Evolutionary conservation across 2,113 vertebrate species (phyloP).

Genomic region (Gnathonemus longibarbis): DNA sequence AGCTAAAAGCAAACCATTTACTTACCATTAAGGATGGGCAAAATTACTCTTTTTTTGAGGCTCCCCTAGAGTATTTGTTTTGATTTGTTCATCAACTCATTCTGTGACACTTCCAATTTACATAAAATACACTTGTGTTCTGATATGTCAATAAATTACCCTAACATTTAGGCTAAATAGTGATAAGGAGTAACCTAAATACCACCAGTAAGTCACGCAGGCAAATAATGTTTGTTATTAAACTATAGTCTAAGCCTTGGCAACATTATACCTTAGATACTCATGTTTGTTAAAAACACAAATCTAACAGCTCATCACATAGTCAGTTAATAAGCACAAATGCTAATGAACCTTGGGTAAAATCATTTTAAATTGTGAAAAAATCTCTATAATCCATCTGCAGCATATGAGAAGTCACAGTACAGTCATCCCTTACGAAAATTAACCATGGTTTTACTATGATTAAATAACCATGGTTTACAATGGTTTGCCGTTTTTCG

Average conservation of each 20-base stretch:
- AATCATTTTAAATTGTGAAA: background rate
- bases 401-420: no score
- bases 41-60: background rate
- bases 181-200: background rate
- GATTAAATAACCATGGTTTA: no score
- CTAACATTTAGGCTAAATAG: background rate
- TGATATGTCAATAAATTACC: background rate
- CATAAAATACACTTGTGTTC: background rate
- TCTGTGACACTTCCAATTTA: background rate
- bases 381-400: no score
- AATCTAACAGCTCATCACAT: background rate
- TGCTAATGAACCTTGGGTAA: background rate
- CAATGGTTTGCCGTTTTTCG: no score
- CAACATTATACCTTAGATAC: background rate
- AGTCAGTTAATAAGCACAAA: background rate
- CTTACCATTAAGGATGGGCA: background rate
- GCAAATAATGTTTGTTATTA: no score
- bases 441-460: no score
- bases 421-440: no score
- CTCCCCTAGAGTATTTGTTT: background rate
- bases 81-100: background rate
- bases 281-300: background rate
- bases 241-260: no score
- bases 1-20: background rate
- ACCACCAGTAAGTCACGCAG: background rate